These are phyloP conservation scores for Hiodon tergisus DNA, from an alignment of 2,113 vertebrate genomes.

Conservation along the genomic window DNA sequence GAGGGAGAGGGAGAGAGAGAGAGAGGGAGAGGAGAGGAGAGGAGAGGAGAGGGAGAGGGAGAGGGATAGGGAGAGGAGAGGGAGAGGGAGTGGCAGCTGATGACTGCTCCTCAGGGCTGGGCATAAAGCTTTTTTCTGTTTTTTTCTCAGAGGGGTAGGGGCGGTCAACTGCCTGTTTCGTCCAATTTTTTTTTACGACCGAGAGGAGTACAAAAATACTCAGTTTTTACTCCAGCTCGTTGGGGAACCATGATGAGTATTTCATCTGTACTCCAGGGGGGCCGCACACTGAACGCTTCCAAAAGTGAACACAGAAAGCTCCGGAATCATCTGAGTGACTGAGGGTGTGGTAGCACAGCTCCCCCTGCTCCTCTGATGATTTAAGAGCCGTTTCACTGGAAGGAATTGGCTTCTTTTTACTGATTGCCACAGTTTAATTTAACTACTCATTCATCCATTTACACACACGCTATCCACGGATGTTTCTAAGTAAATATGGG, in stretches of 20 bases:
- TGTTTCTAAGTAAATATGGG: background rate
- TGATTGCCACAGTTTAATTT: background rate
- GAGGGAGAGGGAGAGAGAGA: too few species aligned
- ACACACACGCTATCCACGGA: background rate
- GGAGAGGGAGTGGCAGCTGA: background rate
- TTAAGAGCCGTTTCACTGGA: conserved; percentile 13
- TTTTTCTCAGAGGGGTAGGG: background rate
- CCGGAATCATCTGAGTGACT: conserved; percentile 23
- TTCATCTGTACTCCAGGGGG: conserved; percentile 35
- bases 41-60: background rate
- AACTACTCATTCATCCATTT: background rate
- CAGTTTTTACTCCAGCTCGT: conserved; percentile 19
- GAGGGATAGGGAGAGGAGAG: background rate
- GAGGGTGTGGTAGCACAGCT: conserved; percentile 23
- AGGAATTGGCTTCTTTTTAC: background rate
- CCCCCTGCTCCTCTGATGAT: conserved; percentile 33
- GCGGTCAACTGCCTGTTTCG: conserved; percentile 3
- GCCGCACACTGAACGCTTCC: conserved; percentile 17
- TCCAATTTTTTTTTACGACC: conserved; percentile 21
- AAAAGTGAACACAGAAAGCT: conserved; percentile 19
- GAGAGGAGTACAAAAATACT: conserved; percentile 27
- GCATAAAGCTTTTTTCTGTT: background rate
- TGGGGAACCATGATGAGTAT: conserved; percentile 30
- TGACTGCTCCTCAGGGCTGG: background rate
- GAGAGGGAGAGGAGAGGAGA: background rate